A percentile compares a stretch with the other conserved stretches of the same genome.
Evolutionary conservation across 2,797 vertebrate genomes (phyloP).

Genomic region (Myotis vivesi): DNA sequence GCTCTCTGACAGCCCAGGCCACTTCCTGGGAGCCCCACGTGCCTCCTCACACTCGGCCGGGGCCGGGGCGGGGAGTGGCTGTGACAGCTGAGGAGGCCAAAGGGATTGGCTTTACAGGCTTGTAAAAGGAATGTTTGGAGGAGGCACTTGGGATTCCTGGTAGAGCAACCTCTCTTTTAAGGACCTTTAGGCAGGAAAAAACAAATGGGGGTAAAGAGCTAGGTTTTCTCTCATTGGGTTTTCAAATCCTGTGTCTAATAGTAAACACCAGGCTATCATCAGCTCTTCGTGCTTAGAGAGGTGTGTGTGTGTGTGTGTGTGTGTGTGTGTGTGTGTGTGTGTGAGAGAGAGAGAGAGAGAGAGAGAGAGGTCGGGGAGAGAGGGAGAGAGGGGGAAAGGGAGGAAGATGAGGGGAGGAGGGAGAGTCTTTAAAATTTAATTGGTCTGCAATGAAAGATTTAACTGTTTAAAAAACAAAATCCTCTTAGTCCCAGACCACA

Average conservation of each 20-base stretch:
- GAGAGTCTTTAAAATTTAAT: conserved; percentile 75
- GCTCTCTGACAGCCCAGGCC: conserved; percentile 60
- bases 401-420: not conserved
- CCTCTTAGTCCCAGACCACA: conserved; percentile 65
- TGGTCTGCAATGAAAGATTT: conserved; percentile 76
- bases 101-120: not conserved
- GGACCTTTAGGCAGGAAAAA: not conserved
- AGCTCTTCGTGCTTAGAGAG: conserved; percentile 24
- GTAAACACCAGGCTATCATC: not conserved
- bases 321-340: not conserved
- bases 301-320: not conserved
- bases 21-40: conserved; percentile 24
- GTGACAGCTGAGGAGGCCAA: not conserved
- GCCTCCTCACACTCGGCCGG: not conserved
- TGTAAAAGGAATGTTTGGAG: not conserved
- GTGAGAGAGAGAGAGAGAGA: not conserved
- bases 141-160: not conserved
- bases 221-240: not conserved
- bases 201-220: not conserved
- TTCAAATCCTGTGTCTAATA: conserved; percentile 48
- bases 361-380: not conserved
- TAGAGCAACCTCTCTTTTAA: not conserved
- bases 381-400: not conserved
- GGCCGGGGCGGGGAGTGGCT: too few relatives aligned
- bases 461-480: conserved; percentile 73